Percentiles rank a stretch among this genome's conserved stretches.
Evolutionary conservation across 2,113 vertebrate genomes (phyloP).

Genomic region (Pseudopodoces humilis): DNA sequence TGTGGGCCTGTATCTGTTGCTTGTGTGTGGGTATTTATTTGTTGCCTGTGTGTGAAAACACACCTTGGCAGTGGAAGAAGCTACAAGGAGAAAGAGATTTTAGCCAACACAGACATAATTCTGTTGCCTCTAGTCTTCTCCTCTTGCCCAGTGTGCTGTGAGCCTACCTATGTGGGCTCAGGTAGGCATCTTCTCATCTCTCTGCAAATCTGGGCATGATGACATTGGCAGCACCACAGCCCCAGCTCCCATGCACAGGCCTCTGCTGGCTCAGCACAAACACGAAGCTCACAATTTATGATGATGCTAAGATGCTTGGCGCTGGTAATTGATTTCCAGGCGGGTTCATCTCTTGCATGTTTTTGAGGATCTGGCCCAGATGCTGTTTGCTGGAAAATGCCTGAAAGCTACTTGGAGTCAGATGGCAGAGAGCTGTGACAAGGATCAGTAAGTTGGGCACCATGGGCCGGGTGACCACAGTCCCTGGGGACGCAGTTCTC

Average conservation of each 20-base stretch:
- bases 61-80: not conserved
- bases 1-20: not conserved
- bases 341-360: not conserved
- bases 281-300: not conserved
- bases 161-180: rapidly evolving
- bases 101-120: not conserved
- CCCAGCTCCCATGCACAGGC: not conserved
- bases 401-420: constrained; percentile 2
- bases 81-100: not conserved
- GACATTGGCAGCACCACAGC: not conserved
- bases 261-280: not conserved
- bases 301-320: not conserved
- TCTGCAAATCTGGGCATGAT: not conserved
- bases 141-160: not conserved
- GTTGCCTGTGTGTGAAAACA: not conserved
- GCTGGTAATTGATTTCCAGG: not conserved
- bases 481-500: not conserved
- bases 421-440: not conserved
- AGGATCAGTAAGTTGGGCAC: not conserved
- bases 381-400: constrained; percentile 45
- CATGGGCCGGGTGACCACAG: not conserved
- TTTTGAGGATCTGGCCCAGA: constrained; percentile 24
- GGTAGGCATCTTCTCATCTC: not conserved
- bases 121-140: not conserved
- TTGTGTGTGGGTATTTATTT: not conserved